Evolutionary conservation across 2,113 vertebrate species (phyloP), one percentile per base, ranked within the genome.

Genomic region (Carlito syrichta): DNA sequence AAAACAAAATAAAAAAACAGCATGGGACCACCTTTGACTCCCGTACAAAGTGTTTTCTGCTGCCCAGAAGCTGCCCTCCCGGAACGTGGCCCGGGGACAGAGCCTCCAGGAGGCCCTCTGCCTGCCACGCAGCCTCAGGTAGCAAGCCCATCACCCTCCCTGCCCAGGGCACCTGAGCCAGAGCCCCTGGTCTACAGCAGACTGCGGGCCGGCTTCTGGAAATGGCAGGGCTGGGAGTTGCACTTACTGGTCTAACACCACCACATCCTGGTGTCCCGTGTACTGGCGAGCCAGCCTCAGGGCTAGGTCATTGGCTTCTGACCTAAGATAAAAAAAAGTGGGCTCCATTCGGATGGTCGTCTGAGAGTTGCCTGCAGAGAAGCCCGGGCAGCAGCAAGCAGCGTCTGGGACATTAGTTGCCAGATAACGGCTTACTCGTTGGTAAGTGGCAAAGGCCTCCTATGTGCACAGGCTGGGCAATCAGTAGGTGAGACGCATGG

Each of bases 231-330:
- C 38, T 17, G n/a, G 3, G 74, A 60, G 60, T 5, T 6, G 32
- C 73, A 98, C 99, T 99, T 98, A 99, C 99, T 99, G 99, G 84
- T 99, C 99, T 77, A 99, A 95, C 66, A 99, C 99, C 2, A 99
- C 96, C 68, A 99, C 98, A 0, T 99, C 99, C 78, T 99, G 93
- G 0, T 99, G 99, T 94, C 98, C 98, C 0, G 99, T 99, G 95
- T 99, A 99, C 88, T 99, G 99, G 43, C 98, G 99, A 25, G 99
- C 99, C 98, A 99, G 2, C 92, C 99, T 98, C 20, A 99, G 97
- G 68, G 99, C 99, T 58, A 99, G 99, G 97, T 99, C 99, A 0
- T 99, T 99, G 62, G 99, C 99, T 98, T 99, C 99, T 54, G 99
- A 99, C 23, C 99, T 99, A 82, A 40, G 93, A 88, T 20, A 5